phyloP scores from a whole-genome alignment of 2,797 vertebrate genomes.

The Yasuhikotakia modesta region DNA sequence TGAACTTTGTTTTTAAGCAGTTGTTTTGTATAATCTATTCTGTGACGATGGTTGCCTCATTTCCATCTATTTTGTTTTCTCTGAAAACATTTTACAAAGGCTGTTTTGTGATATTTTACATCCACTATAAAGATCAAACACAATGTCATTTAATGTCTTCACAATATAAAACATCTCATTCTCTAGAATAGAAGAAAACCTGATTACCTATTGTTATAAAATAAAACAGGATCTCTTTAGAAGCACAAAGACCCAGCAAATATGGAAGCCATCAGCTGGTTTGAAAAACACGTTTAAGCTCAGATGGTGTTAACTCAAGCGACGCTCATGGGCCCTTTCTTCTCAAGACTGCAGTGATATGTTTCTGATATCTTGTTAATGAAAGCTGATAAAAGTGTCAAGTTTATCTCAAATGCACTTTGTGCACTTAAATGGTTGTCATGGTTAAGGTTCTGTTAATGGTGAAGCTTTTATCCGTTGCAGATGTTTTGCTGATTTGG shows the following conservation, averaged over 20 bases:
- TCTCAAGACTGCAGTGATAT: conserved; percentile 57
- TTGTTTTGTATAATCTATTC: too few species aligned
- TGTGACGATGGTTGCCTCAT: too few species aligned
- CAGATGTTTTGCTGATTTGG: conserved; percentile 51
- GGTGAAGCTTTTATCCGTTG: conserved; percentile 33
- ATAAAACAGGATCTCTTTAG: conserved; percentile 14
- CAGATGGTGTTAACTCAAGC: conserved; percentile 38
- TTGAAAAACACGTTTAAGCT: conserved; percentile 27
- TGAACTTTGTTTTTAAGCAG: too few species aligned
- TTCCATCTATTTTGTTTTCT: too few species aligned
- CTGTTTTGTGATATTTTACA: background rate
- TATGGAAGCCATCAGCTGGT: conserved; percentile 40
- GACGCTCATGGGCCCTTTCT: conserved; percentile 29
- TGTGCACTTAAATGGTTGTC: conserved; percentile 45
- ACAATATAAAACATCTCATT: conserved; percentile 5
- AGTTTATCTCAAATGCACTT: conserved; percentile 64
- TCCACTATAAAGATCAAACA: background rate
- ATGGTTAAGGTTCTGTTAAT: conserved; percentile 44
- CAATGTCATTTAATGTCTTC: conserved; percentile 2
- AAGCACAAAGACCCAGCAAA: conserved; percentile 26
- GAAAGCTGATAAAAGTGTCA: conserved; percentile 60
- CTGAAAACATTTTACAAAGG: too few species aligned
- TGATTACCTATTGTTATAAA: conserved; percentile 24
- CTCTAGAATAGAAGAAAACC: background rate
- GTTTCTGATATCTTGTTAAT: conserved; percentile 59